These are phyloP conservation scores for Mayetiola destructor DNA, from an alignment of 2,888 invertebrate species.

Conservation along the genomic window DNA sequence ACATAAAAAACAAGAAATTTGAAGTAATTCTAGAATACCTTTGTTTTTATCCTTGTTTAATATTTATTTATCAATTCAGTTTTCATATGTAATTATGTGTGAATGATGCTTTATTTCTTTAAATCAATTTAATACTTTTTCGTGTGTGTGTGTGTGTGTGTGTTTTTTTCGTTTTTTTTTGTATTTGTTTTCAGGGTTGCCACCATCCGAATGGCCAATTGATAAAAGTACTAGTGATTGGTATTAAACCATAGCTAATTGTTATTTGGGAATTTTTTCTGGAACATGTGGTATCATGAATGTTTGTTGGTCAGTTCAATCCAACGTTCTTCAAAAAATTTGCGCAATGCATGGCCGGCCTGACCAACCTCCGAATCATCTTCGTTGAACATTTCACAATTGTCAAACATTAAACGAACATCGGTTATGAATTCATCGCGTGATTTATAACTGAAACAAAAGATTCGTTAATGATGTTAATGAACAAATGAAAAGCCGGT, in stretches of 20 bases:
- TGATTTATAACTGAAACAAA: conserved; percentile 87
- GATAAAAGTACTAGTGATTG: too few relatives aligned
- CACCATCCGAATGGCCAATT: too few relatives aligned
- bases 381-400: conserved; percentile 96
- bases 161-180: not conserved
- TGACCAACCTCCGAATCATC: conserved; percentile 96
- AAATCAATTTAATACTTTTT: too few relatives aligned
- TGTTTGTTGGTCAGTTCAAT: conserved; percentile 45
- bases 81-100: too few relatives aligned
- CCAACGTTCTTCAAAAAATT: conserved; percentile 87
- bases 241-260: conserved; percentile 28
- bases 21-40: too few relatives aligned
- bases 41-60: too few relatives aligned
- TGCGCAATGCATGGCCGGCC: conserved; percentile 85
- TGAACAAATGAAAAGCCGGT: too few relatives aligned
- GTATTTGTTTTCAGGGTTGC: not conserved
- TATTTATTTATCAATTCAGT: too few relatives aligned
- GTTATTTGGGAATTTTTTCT: conserved; percentile 6
- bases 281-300: conserved; percentile 31
- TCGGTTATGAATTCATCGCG: conserved; percentile 86
- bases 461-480: too few relatives aligned
- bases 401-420: conserved; percentile 87
- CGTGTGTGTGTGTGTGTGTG: not conserved
- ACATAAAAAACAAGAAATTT: too few relatives aligned
- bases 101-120: too few relatives aligned